These are phyloP conservation scores for Plotosus lineatus DNA, from an alignment of 2,113 vertebrate genomes.

Conservation along the genomic window DNA sequence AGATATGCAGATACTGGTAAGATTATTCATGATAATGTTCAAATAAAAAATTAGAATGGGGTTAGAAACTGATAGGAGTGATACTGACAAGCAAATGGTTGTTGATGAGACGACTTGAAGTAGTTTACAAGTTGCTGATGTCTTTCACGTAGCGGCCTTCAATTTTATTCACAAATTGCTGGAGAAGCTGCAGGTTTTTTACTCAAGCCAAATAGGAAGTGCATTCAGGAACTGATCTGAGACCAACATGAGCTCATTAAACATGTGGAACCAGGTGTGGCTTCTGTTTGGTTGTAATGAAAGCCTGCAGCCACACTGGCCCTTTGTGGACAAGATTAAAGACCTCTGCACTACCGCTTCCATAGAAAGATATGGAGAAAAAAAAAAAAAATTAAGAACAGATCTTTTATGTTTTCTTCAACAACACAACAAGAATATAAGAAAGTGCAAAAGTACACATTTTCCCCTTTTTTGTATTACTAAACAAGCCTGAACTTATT, in stretches of 20 bases:
- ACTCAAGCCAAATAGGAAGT: background rate
- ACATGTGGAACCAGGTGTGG: slow-evolving; percentile 4
- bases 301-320: background rate
- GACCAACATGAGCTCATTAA: background rate
- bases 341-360: background rate
- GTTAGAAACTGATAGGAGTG: background rate
- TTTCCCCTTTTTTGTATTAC: too few species aligned
- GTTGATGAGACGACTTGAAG: background rate
- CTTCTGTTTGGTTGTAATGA: background rate
- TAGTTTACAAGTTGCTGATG: background rate
- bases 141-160: background rate
- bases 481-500: too few species aligned
- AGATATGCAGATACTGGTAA: background rate
- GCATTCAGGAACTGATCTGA: background rate
- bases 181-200: background rate
- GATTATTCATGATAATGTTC: background rate
- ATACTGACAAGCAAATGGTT: background rate
- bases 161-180: background rate
- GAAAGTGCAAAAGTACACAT: too few species aligned
- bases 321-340: background rate
- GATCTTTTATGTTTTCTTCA: too few species aligned
- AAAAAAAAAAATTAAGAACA: too few species aligned
- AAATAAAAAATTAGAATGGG: background rate
- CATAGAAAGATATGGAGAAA: background rate
- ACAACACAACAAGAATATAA: too few species aligned